Percentiles rank a stretch among this genome's conserved stretches.
Conservation (phyloP, 2,888 invertebrate species). For the Macrosiphum euphorbiae region DNA sequence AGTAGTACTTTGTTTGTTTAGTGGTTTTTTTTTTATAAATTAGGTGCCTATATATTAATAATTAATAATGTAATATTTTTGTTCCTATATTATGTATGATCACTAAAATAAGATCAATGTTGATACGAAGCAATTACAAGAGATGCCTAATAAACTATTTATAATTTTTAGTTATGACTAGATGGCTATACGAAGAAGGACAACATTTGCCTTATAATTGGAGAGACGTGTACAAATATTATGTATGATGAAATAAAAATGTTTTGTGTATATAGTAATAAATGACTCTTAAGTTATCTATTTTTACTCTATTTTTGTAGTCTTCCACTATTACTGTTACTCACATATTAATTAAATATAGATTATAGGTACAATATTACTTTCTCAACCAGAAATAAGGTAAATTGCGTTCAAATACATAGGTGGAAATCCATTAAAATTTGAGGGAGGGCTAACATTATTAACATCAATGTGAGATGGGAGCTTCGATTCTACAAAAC, state of each 20-base stretch:
- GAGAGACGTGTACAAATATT: not conserved
- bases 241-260: not conserved
- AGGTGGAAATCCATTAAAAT: too few species aligned
- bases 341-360: not conserved
- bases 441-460: too few species aligned
- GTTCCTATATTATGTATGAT: not conserved
- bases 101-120: not conserved
- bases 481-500: too few species aligned
- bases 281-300: not conserved
- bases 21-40: not conserved
- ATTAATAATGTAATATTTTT: too few species aligned
- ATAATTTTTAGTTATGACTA: constrained; percentile 32
- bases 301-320: not conserved
- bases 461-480: too few species aligned
- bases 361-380: not conserved
- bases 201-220: constrained; percentile 26
- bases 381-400: not conserved
- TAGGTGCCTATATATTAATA: not conserved
- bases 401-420: not conserved
- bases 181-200: constrained; percentile 16
- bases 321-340: not conserved
- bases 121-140: not conserved
- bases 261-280: not conserved
- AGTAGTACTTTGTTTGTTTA: not conserved
- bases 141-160: not conserved